Evolutionary conservation across 2,113 vertebrate genomes (phyloP).

Genomic region (Hippocampus abdominalis): DNA sequence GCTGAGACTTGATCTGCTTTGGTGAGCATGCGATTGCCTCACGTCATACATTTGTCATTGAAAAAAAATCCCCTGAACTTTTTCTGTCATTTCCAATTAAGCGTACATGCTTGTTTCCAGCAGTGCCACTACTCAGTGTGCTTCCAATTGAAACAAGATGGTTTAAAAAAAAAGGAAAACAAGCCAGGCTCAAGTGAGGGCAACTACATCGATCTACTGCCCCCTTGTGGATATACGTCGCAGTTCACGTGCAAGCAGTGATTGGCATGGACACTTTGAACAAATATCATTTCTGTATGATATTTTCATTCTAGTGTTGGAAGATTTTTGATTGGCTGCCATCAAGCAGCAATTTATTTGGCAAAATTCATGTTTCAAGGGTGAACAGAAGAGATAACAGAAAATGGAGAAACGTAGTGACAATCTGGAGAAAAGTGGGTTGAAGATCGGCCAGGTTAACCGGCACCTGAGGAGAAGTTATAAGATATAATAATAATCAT

Average conservation of each 20-base stretch:
- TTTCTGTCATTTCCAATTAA: constrained; percentile 47
- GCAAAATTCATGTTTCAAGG: background rate
- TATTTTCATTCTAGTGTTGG: background rate
- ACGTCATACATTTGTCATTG: constrained; percentile 38
- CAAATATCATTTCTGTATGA: background rate
- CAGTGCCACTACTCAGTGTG: constrained; percentile 23
- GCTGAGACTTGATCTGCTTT: constrained; percentile 15
- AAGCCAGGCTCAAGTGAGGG: background rate
- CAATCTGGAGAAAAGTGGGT: too few relatives aligned
- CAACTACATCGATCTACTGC: constrained; percentile 47
- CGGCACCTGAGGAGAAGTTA: too few relatives aligned
- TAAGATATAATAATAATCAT: too few relatives aligned
- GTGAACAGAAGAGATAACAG: too few relatives aligned
- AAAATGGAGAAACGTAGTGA: too few relatives aligned
- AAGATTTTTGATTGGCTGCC: background rate
- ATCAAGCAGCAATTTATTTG: background rate
- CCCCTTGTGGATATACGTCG: constrained; percentile 50
- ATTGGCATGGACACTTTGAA: background rate
- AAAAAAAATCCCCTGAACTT: constrained; percentile 25
- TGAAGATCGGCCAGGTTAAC: too few relatives aligned
- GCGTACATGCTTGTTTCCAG: constrained; percentile 20
- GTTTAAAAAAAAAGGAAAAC: constrained; percentile 2
- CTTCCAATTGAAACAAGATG: constrained; percentile 50
- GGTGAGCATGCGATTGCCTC: constrained; percentile 14
- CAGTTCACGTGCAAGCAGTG: constrained; percentile 2